Evolutionary conservation across 2,113 vertebrate species (phyloP).

Genomic region (Aspidoscelis tigris): DNA sequence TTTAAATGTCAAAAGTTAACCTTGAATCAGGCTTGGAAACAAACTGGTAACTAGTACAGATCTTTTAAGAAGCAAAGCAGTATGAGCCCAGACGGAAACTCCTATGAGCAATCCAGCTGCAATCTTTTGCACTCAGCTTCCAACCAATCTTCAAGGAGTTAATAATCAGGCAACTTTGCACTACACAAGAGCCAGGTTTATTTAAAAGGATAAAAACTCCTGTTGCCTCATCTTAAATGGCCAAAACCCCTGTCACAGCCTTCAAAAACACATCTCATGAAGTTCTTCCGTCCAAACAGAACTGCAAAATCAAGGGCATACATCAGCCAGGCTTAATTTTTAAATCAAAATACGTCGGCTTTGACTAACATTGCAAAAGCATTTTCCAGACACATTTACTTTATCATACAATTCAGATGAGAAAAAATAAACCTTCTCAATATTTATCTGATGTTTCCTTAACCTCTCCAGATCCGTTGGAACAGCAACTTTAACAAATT

Average conservation of each 20-base stretch:
- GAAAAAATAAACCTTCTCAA: slow-evolving; percentile 87
- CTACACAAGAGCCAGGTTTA: background rate
- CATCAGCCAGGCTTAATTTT: background rate
- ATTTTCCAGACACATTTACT: slow-evolving; percentile 29
- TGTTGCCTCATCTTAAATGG: background rate
- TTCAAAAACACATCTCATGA: background rate
- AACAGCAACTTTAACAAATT: slow-evolving; percentile 95
- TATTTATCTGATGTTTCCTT: slow-evolving; percentile 95
- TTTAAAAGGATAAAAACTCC: too few relatives aligned
- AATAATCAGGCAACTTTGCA: background rate
- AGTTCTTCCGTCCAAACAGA: too few relatives aligned
- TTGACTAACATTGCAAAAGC: background rate
- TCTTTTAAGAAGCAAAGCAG: too few relatives aligned
- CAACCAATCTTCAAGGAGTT: too few relatives aligned
- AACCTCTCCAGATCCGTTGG: slow-evolving; percentile 96
- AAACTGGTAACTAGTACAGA: too few relatives aligned
- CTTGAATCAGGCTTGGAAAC: too few relatives aligned
- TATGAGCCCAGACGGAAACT: background rate
- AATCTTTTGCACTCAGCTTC: too few relatives aligned
- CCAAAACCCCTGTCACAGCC: background rate
- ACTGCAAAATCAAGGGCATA: too few relatives aligned
- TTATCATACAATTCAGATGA: slow-evolving; percentile 11
- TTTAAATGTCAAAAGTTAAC: too few relatives aligned
- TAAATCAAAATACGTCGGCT: slow-evolving; percentile 40
- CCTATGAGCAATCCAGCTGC: background rate